phyloP scores from a whole-genome alignment of 1,140 invertebrate genomes.

The Papilio helenus region DNA sequence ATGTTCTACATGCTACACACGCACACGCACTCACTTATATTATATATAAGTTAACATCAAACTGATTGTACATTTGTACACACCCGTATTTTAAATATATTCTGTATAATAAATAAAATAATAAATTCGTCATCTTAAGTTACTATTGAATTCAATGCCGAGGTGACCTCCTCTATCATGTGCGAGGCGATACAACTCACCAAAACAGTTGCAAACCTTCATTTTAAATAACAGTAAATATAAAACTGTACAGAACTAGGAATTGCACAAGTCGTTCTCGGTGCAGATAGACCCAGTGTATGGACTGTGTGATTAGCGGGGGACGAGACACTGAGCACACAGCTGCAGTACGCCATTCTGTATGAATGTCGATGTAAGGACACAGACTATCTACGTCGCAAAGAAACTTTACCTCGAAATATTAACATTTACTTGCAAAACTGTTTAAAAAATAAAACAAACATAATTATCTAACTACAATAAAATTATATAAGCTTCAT shows the following conservation, averaged over 20 bases:
- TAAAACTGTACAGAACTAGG: not conserved
- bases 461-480: too few relatives aligned
- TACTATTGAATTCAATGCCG: not conserved
- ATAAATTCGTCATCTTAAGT: constrained; percentile 31
- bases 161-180: not conserved
- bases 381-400: too few relatives aligned
- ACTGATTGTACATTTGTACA: not conserved
- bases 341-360: too few relatives aligned
- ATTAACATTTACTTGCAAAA: too few relatives aligned
- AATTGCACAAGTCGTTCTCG: not conserved
- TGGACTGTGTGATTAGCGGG: not conserved
- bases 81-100: constrained; percentile 22
- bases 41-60: not conserved
- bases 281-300: not conserved
- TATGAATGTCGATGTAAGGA: too few relatives aligned
- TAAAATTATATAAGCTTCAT: too few relatives aligned
- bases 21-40: not conserved
- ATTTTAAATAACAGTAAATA: not conserved
- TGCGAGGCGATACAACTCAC: not conserved
- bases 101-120: constrained; percentile 26
- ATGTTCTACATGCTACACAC: not conserved
- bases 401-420: not conserved
- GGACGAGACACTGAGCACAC: too few relatives aligned
- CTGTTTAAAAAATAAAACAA: too few relatives aligned
- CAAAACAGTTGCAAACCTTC: not conserved